Conservation (phyloP, 2,113 vertebrate genomes). For the Psammodynastes pulverulentus region DNA sequence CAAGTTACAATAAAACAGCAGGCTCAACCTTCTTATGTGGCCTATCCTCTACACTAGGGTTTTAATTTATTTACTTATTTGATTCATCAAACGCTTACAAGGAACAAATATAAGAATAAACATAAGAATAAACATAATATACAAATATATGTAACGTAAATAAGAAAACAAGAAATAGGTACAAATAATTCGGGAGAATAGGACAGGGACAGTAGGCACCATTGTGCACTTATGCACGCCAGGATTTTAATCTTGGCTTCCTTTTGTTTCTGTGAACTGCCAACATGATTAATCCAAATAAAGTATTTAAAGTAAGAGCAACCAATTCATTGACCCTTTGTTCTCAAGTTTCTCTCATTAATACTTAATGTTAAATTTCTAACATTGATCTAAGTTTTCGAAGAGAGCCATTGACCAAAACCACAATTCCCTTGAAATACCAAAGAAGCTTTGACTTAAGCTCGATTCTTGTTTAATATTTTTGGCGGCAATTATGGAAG, state of each 20-base stretch:
- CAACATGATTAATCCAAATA: too few relatives aligned
- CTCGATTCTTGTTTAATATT: background rate
- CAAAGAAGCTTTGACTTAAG: background rate
- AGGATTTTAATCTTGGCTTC: background rate
- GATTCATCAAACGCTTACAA: too few relatives aligned
- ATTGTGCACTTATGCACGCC: too few relatives aligned
- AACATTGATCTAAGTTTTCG: background rate
- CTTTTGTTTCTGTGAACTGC: background rate
- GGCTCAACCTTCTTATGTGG: background rate
- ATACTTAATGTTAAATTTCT: background rate
- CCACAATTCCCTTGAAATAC: background rate
- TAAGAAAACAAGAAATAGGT: too few relatives aligned
- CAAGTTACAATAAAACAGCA: background rate
- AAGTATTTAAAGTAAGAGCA: background rate
- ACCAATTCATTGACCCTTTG: background rate
- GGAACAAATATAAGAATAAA: too few relatives aligned
- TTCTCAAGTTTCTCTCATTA: conserved; percentile 23
- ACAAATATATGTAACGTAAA: too few relatives aligned
- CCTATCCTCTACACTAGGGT: background rate
- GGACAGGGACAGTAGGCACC: too few relatives aligned
- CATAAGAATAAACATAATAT: too few relatives aligned
- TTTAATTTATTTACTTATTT: too few relatives aligned
- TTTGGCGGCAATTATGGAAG: background rate
- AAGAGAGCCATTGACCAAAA: conserved; percentile 13
- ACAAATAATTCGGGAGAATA: too few relatives aligned